These are phyloP conservation scores for Cherax quadricarinatus DNA, from an alignment of 1,140 invertebrate genomes.

Conservation along the genomic window DNA sequence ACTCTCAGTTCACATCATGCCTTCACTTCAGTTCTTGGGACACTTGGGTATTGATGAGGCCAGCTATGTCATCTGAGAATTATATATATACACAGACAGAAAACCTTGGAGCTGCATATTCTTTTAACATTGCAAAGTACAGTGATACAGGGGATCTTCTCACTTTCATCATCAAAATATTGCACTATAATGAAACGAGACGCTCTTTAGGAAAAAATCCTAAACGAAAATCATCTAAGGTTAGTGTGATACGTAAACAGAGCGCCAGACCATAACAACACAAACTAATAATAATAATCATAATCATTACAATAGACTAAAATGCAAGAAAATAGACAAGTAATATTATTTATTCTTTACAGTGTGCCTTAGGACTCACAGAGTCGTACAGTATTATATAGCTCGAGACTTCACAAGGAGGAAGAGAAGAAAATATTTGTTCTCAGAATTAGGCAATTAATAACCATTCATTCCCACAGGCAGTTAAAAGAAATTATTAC, in stretches of 20 bases:
- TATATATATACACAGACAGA: constrained; percentile 63
- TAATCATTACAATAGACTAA: constrained; percentile 57
- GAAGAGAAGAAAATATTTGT: constrained; percentile 70
- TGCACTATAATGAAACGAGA: constrained; percentile 59
- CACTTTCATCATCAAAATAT: constrained; percentile 51
- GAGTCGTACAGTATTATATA: constrained; percentile 67
- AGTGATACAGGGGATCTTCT: constrained; percentile 33
- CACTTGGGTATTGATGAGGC: constrained; percentile 15
- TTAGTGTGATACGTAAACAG: constrained; percentile 52
- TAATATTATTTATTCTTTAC: constrained; percentile 54
- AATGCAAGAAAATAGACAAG: constrained; percentile 61
- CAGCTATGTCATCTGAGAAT: constrained; percentile 15
- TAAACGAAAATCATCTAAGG: constrained; percentile 15
- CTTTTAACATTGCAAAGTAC: constrained; percentile 57
- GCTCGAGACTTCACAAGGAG: constrained; percentile 63
- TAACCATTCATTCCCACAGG: constrained; percentile 59
- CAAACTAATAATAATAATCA: constrained; percentile 54
- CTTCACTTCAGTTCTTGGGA: background rate
- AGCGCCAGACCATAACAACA: constrained; percentile 45
- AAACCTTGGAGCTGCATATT: constrained; percentile 63
- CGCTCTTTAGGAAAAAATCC: constrained; percentile 27
- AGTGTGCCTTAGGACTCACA: constrained; percentile 67
- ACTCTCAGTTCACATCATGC: background rate
- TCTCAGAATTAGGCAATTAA: constrained; percentile 57
- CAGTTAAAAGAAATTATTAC: constrained; percentile 67